phyloP scores from a whole-genome alignment of 2,888 invertebrate genomes.

The Netelia inedita region DNA sequence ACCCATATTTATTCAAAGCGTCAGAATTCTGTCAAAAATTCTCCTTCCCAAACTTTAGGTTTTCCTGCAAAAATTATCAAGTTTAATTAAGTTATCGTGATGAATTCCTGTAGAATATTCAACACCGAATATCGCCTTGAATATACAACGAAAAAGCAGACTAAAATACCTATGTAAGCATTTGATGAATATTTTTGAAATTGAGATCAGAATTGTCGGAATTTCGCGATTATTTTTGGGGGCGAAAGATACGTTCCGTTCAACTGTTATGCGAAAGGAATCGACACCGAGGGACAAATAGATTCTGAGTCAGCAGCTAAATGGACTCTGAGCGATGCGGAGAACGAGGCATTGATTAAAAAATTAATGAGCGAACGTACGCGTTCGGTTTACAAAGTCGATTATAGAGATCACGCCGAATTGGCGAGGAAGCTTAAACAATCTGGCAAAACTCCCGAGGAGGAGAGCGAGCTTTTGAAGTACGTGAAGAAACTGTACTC shows the following conservation, averaged over 20 bases:
- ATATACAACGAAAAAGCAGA: slow-evolving; percentile 68
- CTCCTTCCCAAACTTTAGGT: neutral
- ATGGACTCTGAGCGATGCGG: slow-evolving; percentile 69
- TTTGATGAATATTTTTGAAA: neutral
- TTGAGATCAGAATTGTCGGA: neutral
- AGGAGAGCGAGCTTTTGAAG: slow-evolving; percentile 73
- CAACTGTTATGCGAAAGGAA: slow-evolving; percentile 72
- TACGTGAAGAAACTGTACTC: slow-evolving; percentile 75
- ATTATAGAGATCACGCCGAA: slow-evolving; percentile 72
- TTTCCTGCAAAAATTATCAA: slow-evolving; percentile 6
- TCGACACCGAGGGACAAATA: slow-evolving; percentile 73
- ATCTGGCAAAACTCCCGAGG: slow-evolving; percentile 34
- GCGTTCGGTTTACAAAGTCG: slow-evolving; percentile 72
- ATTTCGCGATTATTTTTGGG: neutral
- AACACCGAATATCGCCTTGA: slow-evolving; percentile 75
- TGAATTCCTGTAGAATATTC: slow-evolving; percentile 68
- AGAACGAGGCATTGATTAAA: slow-evolving; percentile 70
- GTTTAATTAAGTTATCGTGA: slow-evolving; percentile 19
- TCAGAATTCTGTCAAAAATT: slow-evolving; percentile 27
- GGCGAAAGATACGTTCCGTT: slow-evolving; percentile 61
- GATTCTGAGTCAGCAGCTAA: slow-evolving; percentile 71
- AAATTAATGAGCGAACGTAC: slow-evolving; percentile 73
- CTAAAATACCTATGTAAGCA: slow-evolving; percentile 71
- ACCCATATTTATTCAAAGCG: neutral
- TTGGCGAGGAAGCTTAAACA: slow-evolving; percentile 19